Percentiles rank a stretch among this genome's conserved stretches.
Conservation (phyloP, 2,113 vertebrate species). For the Ia io region DNA sequence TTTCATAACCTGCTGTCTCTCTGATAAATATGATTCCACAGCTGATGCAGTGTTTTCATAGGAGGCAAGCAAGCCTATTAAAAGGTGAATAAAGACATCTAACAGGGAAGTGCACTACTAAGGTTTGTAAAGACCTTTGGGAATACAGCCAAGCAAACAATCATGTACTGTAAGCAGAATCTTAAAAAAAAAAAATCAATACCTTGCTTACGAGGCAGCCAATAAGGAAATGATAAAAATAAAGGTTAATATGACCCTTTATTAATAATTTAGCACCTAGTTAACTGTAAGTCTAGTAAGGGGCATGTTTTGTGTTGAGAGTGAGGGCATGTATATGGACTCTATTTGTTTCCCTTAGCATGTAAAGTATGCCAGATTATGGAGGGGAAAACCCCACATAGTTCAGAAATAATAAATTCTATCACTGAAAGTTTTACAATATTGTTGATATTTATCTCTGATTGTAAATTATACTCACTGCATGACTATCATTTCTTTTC, state of each 20-base stretch:
- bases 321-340: neutral
- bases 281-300: slow-evolving; percentile 51
- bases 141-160: slow-evolving; percentile 55
- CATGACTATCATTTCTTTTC: neutral
- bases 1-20: neutral
- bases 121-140: slow-evolving; percentile 53
- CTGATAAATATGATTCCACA: slow-evolving; percentile 46
- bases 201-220: slow-evolving; percentile 41
- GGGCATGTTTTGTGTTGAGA: neutral
- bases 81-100: slow-evolving; percentile 68
- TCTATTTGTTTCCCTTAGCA: neutral
- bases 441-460: neutral
- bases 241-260: slow-evolving; percentile 53
- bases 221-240: slow-evolving; percentile 57
- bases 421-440: neutral
- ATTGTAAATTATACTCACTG: neutral
- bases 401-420: neutral
- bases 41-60: slow-evolving; percentile 1
- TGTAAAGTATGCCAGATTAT: neutral
- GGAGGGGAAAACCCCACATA: neutral
- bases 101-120: slow-evolving; percentile 44
- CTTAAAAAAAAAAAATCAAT: slow-evolving; percentile 61
- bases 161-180: slow-evolving; percentile 62
- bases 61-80: slow-evolving; percentile 52
- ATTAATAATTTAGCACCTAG: slow-evolving; percentile 36